Base-by-base conservation (phyloP, 2,888 invertebrate genomes). In the Stegophylla sp. region DNA sequence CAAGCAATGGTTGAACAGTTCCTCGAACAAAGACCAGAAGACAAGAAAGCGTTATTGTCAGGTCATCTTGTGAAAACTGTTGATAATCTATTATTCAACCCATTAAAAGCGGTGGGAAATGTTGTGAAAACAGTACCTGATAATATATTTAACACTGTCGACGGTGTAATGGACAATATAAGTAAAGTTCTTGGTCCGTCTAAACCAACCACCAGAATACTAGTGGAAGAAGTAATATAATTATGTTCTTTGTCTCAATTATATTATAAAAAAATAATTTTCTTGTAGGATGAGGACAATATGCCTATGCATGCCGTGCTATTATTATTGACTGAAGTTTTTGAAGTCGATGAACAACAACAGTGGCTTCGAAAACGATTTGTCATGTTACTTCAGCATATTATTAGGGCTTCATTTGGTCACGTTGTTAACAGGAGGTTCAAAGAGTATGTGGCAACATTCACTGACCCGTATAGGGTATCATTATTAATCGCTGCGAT, bases 51-150 rank as follows among this genome's bases (percentile, higher is more conserved):
- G 45, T 48, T 77, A 2, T 48, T 77, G 23, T 79, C 79, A 4
- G 90, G 90, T 59, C 89, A 89, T 63, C 89, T 90, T 82, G 89
- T 90, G 3, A 88, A 88, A 85, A 90, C 90, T 83, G 90, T 90
- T 84, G 91, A 92, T 85, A 91, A 91, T 26, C 87, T 94, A 63
- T 92, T 94, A 69, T 84, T 84, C 43, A 93, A 93, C 85, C 95
- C 96, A 0, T 87, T 97, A 82, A 91, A 92, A 85, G 92, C 91
- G 7, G 89, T 92, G 28, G 90, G 91, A 1, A 89, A 89, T 84
- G 91, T 93, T 0, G 92, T 97, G 43, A 93, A 94, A 86, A 92
- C 93, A 73, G 93, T 95, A 89, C 96, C 96, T 0, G 96, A 96
- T 85, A 94, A 94, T 85, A 90, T 96, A 83, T 90, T 92, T 51